Evolutionary conservation across 2,888 invertebrate genomes (phyloP), one percentile per base, ranked within the genome.

Genomic region (Monoplex corrugatus): DNA sequence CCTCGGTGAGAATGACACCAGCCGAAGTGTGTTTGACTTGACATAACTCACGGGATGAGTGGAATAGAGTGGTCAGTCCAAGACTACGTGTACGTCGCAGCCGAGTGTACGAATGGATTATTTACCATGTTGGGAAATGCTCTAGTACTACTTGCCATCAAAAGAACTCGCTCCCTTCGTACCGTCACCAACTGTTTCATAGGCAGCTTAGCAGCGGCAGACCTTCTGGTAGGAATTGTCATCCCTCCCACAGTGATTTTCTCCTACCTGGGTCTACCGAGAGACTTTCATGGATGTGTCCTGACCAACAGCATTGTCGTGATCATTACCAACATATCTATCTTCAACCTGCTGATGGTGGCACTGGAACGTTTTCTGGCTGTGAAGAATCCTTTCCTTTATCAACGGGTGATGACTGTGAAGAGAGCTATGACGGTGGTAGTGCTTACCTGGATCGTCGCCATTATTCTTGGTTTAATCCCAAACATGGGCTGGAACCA

Each of bases 401-500:
- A 95, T 90, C 92, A 93, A 50, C 89, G 92, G 32, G 82, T 92
- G 83, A 89, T 94, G 91, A 94, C 95, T 5, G 90, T 93, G 10
- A 92, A 91, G 32, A 90, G 92, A 16, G 94, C 94, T 16, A 88
- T 93, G 35, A 63, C 91, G 13, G 91, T 94, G 28, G 94, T 94
- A 44, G 84, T 90, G 0, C 63, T 92, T 10, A 93, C 93, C 2
- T 95, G 95, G 95, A 83, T 94, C 44, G 40, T 93, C 10, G 95
- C 93, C 10, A 91, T 94, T 45, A 50, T 95, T 6, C 90, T 95
- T 63, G 95, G 95, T 43, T 91, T 95, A 28, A 92, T 94, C 32
- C 95, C 95, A 0, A 84, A 94, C 88, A 94, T 95, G 89, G 95
- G 95, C 0, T 95, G 95, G 95, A 95, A 95, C 90, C 90, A 93